A percentile compares a stretch with the other conserved stretches of the same genome.
Evolutionary conservation across 1,140 invertebrate genomes (phyloP).

Genomic region (Camponotus floridanus): DNA sequence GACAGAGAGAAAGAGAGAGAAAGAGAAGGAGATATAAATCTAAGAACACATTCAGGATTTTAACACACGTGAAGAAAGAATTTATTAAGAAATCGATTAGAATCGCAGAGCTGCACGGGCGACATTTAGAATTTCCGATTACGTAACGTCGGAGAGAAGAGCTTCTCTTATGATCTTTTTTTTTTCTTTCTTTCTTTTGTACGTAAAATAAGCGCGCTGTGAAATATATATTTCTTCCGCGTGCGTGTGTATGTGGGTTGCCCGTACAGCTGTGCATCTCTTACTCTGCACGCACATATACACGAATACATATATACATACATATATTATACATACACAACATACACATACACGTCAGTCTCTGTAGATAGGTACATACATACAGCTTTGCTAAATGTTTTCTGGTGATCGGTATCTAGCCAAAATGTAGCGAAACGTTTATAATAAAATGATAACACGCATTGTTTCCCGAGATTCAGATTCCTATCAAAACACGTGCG

Average conservation of each 20-base stretch:
- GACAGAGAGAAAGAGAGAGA: constrained; percentile 66
- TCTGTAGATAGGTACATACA: constrained; percentile 85
- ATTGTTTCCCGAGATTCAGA: constrained; percentile 82
- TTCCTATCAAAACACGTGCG: constrained; percentile 64
- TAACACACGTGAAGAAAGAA: constrained; percentile 45
- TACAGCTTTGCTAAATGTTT: constrained; percentile 85
- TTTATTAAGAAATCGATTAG: constrained; percentile 42
- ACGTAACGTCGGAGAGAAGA: constrained; percentile 18
- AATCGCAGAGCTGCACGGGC: constrained; percentile 66
- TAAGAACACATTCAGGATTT: constrained; percentile 71
- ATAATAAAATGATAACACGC: constrained; percentile 86
- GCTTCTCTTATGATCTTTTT: constrained; percentile 69
- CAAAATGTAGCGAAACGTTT: constrained; percentile 85
- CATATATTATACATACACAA: constrained; percentile 45
- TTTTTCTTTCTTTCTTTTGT: constrained; percentile 36
- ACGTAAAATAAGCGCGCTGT: constrained; percentile 58
- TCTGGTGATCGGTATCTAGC: constrained; percentile 85
- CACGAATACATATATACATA: constrained; percentile 67
- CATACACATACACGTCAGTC: constrained; percentile 77
- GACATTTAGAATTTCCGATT: constrained; percentile 40
- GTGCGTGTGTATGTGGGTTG: constrained; percentile 36
- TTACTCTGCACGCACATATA: constrained; percentile 55
- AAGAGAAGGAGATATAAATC: constrained; percentile 69
- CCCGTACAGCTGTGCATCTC: constrained; percentile 69
- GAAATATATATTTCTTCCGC: constrained; percentile 36